Conservation (phyloP, 2,888 invertebrate genomes). For the Chrysopilus asiliformis region DNA sequence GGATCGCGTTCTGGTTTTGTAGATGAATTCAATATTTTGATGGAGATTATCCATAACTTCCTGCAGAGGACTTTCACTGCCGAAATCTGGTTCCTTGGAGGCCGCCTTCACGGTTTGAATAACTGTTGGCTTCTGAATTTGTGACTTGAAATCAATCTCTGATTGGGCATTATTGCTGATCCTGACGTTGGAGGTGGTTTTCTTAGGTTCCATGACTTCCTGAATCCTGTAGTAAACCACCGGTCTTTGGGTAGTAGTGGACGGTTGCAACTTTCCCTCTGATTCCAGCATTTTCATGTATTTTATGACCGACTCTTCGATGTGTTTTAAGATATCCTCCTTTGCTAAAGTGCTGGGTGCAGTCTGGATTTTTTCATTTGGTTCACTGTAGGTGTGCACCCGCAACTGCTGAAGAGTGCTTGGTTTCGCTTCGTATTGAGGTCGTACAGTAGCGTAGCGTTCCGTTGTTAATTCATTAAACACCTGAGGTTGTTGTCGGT, state of each 20-base stretch:
- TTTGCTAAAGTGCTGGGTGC: conserved; percentile 31
- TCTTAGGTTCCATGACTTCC: conserved; percentile 28
- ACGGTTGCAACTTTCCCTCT: conserved; percentile 26
- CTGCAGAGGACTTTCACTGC: conserved; percentile 8
- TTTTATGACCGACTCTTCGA: conserved; percentile 34
- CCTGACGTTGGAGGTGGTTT: conserved; percentile 23
- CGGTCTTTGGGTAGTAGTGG: conserved; percentile 19
- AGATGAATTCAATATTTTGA: conserved; percentile 33
- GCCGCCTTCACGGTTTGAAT: background rate
- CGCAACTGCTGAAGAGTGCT: conserved; percentile 2
- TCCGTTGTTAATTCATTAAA: conserved; percentile 1
- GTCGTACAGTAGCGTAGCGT: conserved; percentile 4
- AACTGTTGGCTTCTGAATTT: conserved; percentile 15
- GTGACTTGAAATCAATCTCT: background rate
- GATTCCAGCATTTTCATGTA: conserved; percentile 35
- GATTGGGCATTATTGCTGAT: conserved; percentile 15
- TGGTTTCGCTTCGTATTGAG: too few species aligned
- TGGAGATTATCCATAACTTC: conserved; percentile 23
- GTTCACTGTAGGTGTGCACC: background rate
- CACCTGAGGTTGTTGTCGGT: background rate
- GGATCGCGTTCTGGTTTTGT: conserved; percentile 29
- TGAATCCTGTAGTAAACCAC: conserved; percentile 25
- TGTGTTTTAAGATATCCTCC: conserved; percentile 32
- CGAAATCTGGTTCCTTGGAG: conserved; percentile 8
- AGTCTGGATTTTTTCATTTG: conserved; percentile 14